Evolutionary conservation across 2,797 vertebrate species (phyloP), one percentile per base, ranked within the genome.

Genomic region (Tauraco hartlaubi): DNA sequence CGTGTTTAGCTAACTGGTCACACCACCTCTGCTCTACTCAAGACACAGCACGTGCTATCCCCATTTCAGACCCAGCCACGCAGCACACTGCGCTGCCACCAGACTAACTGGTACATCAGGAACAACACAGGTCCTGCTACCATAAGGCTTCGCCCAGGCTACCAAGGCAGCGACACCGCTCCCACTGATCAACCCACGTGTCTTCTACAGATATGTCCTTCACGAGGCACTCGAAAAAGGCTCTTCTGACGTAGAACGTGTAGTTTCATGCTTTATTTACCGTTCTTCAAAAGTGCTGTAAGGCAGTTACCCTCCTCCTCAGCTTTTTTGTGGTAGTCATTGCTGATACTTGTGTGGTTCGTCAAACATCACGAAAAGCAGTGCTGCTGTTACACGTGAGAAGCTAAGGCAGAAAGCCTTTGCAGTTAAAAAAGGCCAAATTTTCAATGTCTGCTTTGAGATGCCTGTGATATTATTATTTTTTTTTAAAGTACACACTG

Each of bases 191-290:
- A 64, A 79, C 83, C 17, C 5, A n/a, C 7, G 15, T 39, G 13
- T 41, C 15, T 62, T 28, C 26, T 8, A 69, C 9, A 44, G 26
- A 21, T 15, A 35, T 2, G 64, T 16, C 16, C 33, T 51, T 74
- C 59, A 44, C 1, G 7, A 56, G 23, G 15, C 46, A 63, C 54
- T 44, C 44, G 21, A 78, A 62, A n/a, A 41, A 67, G n/a, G 68
- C 31, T 23, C 39, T 44, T 71, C 16, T 15, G 61, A 31, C 0
- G 2, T 13, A 2, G 10, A 77, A 83, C 5, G 37, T 1, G 1
- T 12, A 54, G 59, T 43, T 80, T 77, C 9, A 14, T 20, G 25
- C 20, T 88, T 41, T 58, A 51, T 44, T 74, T 64, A 80, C 28
- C 39, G 46, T 71, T 49, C 41, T 71, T 41, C 61, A 55, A 66